Evolutionary conservation across 2,888 invertebrate genomes (phyloP), one percentile per base, ranked within the genome.

Genomic region (Heliconius charithonia): DNA sequence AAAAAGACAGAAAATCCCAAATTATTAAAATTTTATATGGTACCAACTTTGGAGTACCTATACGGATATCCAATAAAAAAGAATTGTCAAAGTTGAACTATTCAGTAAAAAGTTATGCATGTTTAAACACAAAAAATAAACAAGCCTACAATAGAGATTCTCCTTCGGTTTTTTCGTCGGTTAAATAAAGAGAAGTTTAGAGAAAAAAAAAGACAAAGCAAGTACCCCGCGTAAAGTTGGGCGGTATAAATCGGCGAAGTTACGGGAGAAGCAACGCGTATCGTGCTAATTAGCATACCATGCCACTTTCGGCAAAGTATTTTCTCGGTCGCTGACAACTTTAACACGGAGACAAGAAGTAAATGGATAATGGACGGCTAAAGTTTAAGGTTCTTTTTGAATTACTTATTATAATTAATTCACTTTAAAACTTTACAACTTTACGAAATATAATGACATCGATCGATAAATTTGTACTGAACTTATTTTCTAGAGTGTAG

Each of bases 261-360:
- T 77, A 74, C 76, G 59, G 77, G 67, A 25, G 74, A 22, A 27
- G 74, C 41, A 65, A 65, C 74, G 74, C 74, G 74, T 77, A 77
- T 71, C 78, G 63, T 70, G 29, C 59, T 80, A 81, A 81, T 81
- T 80, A 81, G 80, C 80, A 80, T 81, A 79, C 75, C 75, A 75
- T 51, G 66, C 80, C 59, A 77, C 71, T 79, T 79, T 79, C 67
- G 76, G 72, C 67, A 67, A 79, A 79, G 76, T 76, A 76, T 72
- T 79, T 79, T 72, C 66, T 76, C 76, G 73, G 77, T 65, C 76
- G 76, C 77, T 77, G 72, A 73, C 77, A 67, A 77, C 73, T 77
- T 77, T 41, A 67, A 73, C 73, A 73, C 56, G 72, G 71, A 79
- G 77, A 79, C 65, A 79, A 66, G 76, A 75, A 70, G 32, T 67